Percentiles rank a stretch among this genome's conserved stretches.
These are phyloP conservation scores for Drosophila ananassae DNA, from an alignment of 1,140 invertebrate genomes.

Conservation along the genomic window DNA sequence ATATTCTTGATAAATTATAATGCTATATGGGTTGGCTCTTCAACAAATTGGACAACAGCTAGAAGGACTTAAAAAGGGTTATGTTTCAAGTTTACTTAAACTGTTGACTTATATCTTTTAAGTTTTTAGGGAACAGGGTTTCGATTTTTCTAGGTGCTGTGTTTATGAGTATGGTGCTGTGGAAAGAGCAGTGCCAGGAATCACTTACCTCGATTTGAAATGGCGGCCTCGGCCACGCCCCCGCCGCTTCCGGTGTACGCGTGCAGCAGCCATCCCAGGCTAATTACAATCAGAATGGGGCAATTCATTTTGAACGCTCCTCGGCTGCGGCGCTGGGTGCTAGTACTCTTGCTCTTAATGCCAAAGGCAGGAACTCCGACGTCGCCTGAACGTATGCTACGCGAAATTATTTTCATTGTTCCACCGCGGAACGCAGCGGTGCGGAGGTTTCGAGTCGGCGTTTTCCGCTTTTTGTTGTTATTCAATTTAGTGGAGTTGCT, in stretches of 20 bases:
- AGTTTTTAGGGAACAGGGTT: not conserved
- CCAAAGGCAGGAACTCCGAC: constrained; percentile 8
- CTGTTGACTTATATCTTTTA: not conserved
- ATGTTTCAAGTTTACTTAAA: not conserved
- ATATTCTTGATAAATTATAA: not conserved
- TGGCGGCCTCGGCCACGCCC: constrained; percentile 68
- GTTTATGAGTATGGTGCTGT: not conserved
- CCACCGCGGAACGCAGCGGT: constrained; percentile 22
- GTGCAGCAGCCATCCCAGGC: constrained; percentile 75
- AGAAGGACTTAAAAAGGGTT: too few relatives aligned
- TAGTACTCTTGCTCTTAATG: constrained; percentile 16
- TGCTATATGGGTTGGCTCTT: too few relatives aligned
- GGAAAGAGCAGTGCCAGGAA: constrained; percentile 30
- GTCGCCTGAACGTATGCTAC: constrained; percentile 65
- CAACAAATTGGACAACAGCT: too few relatives aligned
- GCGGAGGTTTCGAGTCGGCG: constrained; percentile 10
- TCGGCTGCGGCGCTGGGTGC: constrained; percentile 27
- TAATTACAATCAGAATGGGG: constrained; percentile 84
- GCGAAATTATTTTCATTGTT: constrained; percentile 79
- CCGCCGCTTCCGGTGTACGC: constrained; percentile 48
- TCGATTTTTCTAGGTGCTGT: not conserved
- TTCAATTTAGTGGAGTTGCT: constrained; percentile 37
- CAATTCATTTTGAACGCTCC: constrained; percentile 73
- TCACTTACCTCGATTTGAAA: constrained; percentile 84
- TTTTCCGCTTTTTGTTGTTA: constrained; percentile 26